Evolutionary conservation across 2,888 invertebrate species (phyloP), one percentile per base, ranked within the genome.

Genomic region (Pammene fasciana): DNA sequence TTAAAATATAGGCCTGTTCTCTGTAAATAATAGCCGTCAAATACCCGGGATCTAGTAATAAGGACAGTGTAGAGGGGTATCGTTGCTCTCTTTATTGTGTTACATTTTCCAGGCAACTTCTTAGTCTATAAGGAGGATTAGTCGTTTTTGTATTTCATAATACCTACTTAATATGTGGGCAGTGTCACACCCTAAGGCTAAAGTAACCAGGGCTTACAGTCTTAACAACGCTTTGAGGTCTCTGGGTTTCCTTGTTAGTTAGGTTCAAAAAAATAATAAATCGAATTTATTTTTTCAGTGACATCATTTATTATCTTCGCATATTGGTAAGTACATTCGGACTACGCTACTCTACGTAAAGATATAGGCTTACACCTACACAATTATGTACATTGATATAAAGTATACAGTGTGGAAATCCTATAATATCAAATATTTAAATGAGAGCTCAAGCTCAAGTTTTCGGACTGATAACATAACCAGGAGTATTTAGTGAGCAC

Each of bases 241-340:
- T 26, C 26, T 26, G 26, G 26, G 26, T 26, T 4, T 4, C 26
- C 14, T 8, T 46, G 14, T 46, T 8, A 1, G 3, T 43, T 43
- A 11, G 56, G 5, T 55, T 11, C 8, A 45, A 45, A 45, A 13
- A 11, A 26, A 26, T 34, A 45, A 34, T 45, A 6, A 59, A 26
- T n/a, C n/a, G 14, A 45, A 38, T 6, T 10, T 7, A n/a, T 46
- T 13, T 38, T 11, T 50, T 52, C 64, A 52, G 41, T 68, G 57
- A 68, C 43, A 55, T 65, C 38, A 9, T 70, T 65, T 70, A 70
- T 70, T 70, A 65, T 65, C 65, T 16, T 50, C 48, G 59, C 16
- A 38, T 61, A 61, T 54, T 45, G 26, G 26, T 26, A 26, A 26
- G 26, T 67, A 64, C 57, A 57, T 62, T 57, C 54, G 52, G 10